Base-by-base conservation (phyloP, 2,797 vertebrate genomes). In the Molossus molossus region DNA sequence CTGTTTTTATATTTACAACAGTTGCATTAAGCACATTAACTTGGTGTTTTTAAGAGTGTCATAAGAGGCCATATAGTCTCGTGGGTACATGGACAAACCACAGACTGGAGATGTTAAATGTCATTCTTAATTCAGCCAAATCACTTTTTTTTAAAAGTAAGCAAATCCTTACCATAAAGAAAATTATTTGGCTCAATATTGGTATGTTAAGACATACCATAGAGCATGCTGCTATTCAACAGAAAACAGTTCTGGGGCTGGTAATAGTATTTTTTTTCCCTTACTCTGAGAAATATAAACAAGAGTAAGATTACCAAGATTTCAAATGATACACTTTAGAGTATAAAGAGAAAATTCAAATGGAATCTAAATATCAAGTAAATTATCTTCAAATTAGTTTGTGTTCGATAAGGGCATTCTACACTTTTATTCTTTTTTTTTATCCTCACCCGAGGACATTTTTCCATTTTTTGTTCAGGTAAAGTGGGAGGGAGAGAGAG, bases 321-420 rank as follows among this genome's bases (percentile, higher is more conserved):
- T 84, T 33, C 65, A 91, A 92, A 80, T 45, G 20, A 89, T 70
- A 69, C 27, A 60, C 9, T 91, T 55, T 33, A 70, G 20, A 87
- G 2, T 57, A 76, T 0, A 89, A 86, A 67, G 87, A 84, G 60
- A 97, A 95, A 90, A 76, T 84, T 81, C 72, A 84, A 93, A 70
- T 65, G 25, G 15, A 72, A 27, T 90, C 18, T 29, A 75, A 70
- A 93, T 77, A n/a, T 81, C 73, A 84, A 84, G n/a, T 33, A 96
- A 65, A 65, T 92, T 91, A 91, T 93, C 57, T 86, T 79, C 65
- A 89, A 65, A 77, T 92, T 58, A 81, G 20, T 84, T 93, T 67
- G 21, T 21, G 48, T 57, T 89, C 48, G 88, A 29, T 58, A 87
- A 79, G 15, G 45, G 17, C 14, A 81, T 64, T 86, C 87, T 58